phyloP scores from a whole-genome alignment of 2,113 vertebrate genomes.

The Bothrops jararaca region DNA sequence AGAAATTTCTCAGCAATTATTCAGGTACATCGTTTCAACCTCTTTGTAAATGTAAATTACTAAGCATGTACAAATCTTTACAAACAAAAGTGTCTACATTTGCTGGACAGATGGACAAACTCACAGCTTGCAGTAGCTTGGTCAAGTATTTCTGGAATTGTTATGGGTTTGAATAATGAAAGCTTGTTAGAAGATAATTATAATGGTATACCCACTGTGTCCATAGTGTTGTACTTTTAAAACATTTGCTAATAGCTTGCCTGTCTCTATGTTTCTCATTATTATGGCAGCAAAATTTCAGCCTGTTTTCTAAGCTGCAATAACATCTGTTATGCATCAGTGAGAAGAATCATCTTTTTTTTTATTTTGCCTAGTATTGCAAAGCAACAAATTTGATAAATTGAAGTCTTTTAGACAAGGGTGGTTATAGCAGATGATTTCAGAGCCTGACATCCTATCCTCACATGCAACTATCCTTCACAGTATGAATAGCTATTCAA shows the following conservation, averaged over 20 bases:
- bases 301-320: background rate
- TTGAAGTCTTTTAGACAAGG: background rate
- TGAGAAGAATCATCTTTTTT: background rate
- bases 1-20: background rate
- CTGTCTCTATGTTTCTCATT: slow-evolving; percentile 29
- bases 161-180: slow-evolving; percentile 31
- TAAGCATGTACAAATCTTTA: background rate
- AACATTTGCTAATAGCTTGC: slow-evolving; percentile 40
- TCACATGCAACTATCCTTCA: slow-evolving; percentile 8
- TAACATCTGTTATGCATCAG: background rate
- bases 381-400: background rate
- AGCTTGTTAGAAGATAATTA: slow-evolving; percentile 60
- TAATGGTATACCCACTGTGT: slow-evolving; percentile 63
- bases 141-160: slow-evolving; percentile 18
- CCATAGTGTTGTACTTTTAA: slow-evolving; percentile 35
- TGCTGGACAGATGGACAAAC: background rate
- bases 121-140: background rate
- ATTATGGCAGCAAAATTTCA: background rate
- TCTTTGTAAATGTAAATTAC: background rate
- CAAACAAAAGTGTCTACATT: background rate
- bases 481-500: background rate
- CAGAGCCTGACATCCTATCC: background rate
- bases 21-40: background rate
- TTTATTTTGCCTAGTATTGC: background rate
- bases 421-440: background rate